Evolutionary conservation across 1,140 invertebrate species (phyloP), one percentile per base, ranked within the genome.

Genomic region (Acyrthosiphon pisum): DNA sequence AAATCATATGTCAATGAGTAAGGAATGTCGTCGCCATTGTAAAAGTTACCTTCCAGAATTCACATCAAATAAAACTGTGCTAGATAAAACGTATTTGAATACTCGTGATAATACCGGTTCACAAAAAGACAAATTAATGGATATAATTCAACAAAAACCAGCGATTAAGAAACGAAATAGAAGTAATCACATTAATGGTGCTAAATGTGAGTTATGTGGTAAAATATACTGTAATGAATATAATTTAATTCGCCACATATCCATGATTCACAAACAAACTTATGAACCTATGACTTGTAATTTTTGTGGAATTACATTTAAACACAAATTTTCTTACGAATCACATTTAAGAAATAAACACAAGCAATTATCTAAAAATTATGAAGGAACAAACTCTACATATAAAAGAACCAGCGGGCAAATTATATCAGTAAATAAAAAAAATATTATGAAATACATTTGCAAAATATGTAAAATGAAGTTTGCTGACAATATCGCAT

Each of bases 1-100:
- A 44, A 90, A 90, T n/a, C 89, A 90, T 68, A 68, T 90, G 14
- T 44, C 26, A 44, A 20, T 90, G 11, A 90, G 37, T n/a, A 90
- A 68, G 20, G 56, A 90, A 41, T 90, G 89, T 44, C 53, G 53
- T 68, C 53, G 53, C 14, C 89, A 90, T 90, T 44, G 35, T 90
- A 90, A 90, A 60, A 23, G 14, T 30, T n/a, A 14, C 8, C 23
- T 60, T 90, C 35, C 89, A 68, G 37, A 53, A 4, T 89, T 90
- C 6, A 30, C 50, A 20, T 44, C 89, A 68, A 18, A 26, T 44
- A 22, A 90, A 44, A 22, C 50, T 23, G 0, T 18, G 2, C 30
- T 68, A 30, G 35, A 53, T 23, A 37, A 4, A 8, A 35, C 18
- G 2, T 4, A 14, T 46, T 44, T 30, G 41, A 44, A 44, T 23